Evolutionary conservation across 64 coral and sea anemone genomes (phyloP).

Genomic region (Pocillopora damicornis): DNA sequence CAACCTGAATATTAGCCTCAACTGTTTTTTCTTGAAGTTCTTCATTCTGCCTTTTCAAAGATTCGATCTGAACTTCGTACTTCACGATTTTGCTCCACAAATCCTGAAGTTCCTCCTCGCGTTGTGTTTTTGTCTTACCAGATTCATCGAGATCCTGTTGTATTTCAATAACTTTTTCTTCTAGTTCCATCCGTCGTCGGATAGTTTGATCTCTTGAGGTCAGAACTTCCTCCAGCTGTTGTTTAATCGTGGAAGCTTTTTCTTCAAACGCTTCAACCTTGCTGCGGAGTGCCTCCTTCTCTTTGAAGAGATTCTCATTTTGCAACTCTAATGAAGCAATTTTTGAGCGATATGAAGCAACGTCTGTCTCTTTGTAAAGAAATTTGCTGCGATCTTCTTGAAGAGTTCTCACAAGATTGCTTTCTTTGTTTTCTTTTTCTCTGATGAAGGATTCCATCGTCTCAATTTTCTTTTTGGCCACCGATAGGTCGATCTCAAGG

Average conservation of each 20-base stretch:
- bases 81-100: slow-evolving; percentile 4
- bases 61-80: slow-evolving; percentile 25
- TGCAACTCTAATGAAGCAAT: slow-evolving; percentile 19
- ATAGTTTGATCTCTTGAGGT: slow-evolving; percentile 13
- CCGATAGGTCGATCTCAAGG: slow-evolving; percentile 29
- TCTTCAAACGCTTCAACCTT: slow-evolving; percentile 2
- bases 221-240: slow-evolving; percentile 1
- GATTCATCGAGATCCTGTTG: slow-evolving; percentile 29
- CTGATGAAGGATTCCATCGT: slow-evolving; percentile 18
- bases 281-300: slow-evolving; percentile 9
- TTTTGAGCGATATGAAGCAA: slow-evolving; percentile 31
- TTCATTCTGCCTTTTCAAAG: slow-evolving; percentile 14
- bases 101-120: slow-evolving; percentile 9
- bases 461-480: slow-evolving; percentile 27
- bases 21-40: slow-evolving; percentile 18
- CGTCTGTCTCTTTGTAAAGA: slow-evolving; percentile 22
- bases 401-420: slow-evolving; percentile 25
- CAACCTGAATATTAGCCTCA: slow-evolving; percentile 23
- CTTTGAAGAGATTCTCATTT: not conserved
- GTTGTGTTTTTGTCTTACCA: slow-evolving; percentile 1
- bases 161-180: slow-evolving; percentile 18
- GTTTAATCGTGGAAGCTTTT: not conserved
- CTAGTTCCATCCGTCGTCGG: slow-evolving; percentile 4
- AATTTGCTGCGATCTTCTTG: slow-evolving; percentile 24
- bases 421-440: slow-evolving; percentile 16